Percentiles rank a stretch among this genome's conserved stretches.
Evolutionary conservation across 2,113 vertebrate species (phyloP).

Genomic region (Channa argus): DNA sequence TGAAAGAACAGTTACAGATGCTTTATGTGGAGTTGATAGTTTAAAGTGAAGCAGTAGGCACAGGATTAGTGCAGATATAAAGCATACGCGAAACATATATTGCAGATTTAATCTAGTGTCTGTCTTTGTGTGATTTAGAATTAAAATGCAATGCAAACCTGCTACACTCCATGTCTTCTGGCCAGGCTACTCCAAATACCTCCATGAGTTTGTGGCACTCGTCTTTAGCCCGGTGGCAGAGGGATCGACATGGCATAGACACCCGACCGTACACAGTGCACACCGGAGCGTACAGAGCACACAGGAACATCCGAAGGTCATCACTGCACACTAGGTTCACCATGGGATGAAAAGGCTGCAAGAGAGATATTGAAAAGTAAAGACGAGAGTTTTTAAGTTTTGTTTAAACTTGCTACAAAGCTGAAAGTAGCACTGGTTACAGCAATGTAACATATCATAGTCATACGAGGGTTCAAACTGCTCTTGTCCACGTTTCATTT

Average conservation of each 20-base stretch:
- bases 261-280: conserved; percentile 93
- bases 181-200: conserved; percentile 95
- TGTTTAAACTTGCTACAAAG: neutral
- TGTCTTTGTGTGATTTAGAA: no score
- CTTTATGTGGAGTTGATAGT: neutral
- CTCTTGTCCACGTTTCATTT: no score
- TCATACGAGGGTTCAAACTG: no score
- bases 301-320: conserved; percentile 95
- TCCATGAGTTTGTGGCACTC: conserved; percentile 97
- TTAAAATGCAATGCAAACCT: conserved; percentile 78
- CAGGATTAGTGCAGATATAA: conserved; percentile 1
- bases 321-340: conserved; percentile 95
- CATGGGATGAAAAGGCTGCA: conserved; percentile 96
- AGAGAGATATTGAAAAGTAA: conserved; percentile 1
- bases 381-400: neutral
- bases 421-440: no score
- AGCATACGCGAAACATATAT: neutral
- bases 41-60: conserved; percentile 10
- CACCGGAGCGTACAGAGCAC: conserved; percentile 93
- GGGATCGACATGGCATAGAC: conserved; percentile 92
- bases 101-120: neutral
- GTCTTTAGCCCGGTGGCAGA: conserved; percentile 90
- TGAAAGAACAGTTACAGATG: neutral
- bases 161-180: conserved; percentile 96
- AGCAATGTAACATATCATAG: no score